phyloP scores from a whole-genome alignment of 2,113 vertebrate genomes.

The Genyomyrus donnyi region DNA sequence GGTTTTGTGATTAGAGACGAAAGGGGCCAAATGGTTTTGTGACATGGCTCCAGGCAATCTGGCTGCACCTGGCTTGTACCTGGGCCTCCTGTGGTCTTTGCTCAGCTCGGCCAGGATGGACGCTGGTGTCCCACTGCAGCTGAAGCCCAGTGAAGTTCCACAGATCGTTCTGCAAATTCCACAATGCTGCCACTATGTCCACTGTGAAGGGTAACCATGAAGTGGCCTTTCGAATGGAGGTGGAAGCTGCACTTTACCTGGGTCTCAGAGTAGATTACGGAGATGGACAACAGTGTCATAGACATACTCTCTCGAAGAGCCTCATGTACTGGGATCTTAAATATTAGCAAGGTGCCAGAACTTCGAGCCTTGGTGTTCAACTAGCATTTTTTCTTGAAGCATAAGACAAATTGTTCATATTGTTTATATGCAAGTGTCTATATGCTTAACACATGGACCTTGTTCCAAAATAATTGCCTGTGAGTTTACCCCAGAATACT shows the following conservation, averaged over 20 bases:
- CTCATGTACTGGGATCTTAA: not conserved
- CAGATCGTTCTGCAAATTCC: not conserved
- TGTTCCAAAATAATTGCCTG: not conserved
- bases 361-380: not conserved
- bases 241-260: not conserved
- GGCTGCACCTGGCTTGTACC: not conserved
- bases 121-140: not conserved
- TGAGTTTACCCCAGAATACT: not conserved
- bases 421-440: not conserved
- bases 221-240: not conserved
- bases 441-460: not conserved
- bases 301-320: not conserved
- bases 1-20: constrained; percentile 45
- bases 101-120: not conserved
- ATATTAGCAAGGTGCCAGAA: not conserved
- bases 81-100: constrained; percentile 1
- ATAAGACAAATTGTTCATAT: not conserved
- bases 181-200: not conserved
- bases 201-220: not conserved
- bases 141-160: not conserved
- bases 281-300: not conserved
- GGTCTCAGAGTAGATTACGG: not conserved
- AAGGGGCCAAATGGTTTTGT: not conserved
- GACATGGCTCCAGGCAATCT: not conserved
- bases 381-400: not conserved